phyloP scores from a whole-genome alignment of 2,888 invertebrate species.

The Apodemia hepburni region DNA sequence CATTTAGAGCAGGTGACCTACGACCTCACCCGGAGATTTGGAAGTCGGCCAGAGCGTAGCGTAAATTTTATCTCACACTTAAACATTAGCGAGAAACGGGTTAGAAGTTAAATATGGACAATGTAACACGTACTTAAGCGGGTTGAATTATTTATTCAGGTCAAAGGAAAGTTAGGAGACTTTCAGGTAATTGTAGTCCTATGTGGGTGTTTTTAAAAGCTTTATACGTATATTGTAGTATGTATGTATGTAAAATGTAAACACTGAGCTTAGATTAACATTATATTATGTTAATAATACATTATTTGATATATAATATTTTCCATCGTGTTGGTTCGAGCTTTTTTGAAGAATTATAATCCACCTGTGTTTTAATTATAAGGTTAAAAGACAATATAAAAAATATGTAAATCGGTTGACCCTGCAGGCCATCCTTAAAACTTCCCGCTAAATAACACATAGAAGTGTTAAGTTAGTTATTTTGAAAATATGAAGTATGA shows the following conservation, averaged over 20 bases:
- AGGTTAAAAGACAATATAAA: too few species aligned
- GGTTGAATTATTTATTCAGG: constrained; percentile 39
- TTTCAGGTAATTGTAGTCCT: constrained; percentile 29
- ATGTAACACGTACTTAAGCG: constrained; percentile 34
- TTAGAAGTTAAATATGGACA: constrained; percentile 54
- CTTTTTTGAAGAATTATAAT: too few species aligned
- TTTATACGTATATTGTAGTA: constrained; percentile 3
- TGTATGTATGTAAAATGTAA: neutral
- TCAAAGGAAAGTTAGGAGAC: constrained; percentile 32
- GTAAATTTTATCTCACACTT: constrained; percentile 55
- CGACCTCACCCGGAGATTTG: constrained; percentile 56
- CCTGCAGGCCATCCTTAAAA: too few species aligned
- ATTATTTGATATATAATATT: too few species aligned
- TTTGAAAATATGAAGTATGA: too few species aligned
- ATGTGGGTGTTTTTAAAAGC: constrained; percentile 11
- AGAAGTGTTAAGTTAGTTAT: too few species aligned
- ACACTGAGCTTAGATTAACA: neutral
- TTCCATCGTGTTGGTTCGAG: too few species aligned
- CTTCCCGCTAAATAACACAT: too few species aligned
- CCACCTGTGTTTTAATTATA: too few species aligned
- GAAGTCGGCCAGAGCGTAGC: constrained; percentile 53
- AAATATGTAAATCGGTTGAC: too few species aligned
- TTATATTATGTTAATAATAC: neutral
- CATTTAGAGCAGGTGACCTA: constrained; percentile 64
- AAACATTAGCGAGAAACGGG: constrained; percentile 48